Conservation (phyloP, 2,888 invertebrate genomes). For the Hydropsyche betteni region DNA sequence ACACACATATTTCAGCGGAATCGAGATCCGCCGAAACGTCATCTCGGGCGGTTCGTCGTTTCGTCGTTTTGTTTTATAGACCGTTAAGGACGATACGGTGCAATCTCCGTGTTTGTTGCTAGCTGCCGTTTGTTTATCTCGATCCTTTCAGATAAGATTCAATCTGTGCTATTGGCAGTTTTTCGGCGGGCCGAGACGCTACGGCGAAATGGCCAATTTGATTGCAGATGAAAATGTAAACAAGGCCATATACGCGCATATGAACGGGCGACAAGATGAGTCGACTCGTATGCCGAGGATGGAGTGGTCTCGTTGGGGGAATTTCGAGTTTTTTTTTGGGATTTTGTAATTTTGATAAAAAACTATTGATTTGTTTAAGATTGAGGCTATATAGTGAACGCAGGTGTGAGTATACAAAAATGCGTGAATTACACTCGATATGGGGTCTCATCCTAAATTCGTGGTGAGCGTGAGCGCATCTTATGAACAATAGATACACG, state of each 20-base stretch:
- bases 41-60: too few species aligned
- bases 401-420: too few species aligned
- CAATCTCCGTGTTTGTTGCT: conserved; percentile 14
- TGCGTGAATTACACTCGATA: too few species aligned
- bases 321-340: not conserved
- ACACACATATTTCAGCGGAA: too few species aligned
- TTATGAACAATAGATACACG: too few species aligned
- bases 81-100: conserved; percentile 21
- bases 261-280: not conserved
- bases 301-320: not conserved
- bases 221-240: conserved; percentile 26
- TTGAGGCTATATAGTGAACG: too few species aligned
- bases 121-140: conserved; percentile 14
- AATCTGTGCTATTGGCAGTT: conserved; percentile 23
- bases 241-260: conserved; percentile 11
- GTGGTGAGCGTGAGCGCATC: too few species aligned
- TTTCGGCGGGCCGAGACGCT: not conserved
- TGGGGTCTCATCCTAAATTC: too few species aligned
- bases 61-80: conserved; percentile 21
- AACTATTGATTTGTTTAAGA: not conserved
- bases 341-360: not conserved
- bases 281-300: too few species aligned
- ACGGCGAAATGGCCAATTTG: not conserved
- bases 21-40: too few species aligned
- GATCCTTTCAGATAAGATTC: conserved; percentile 22